A percentile compares a stretch with the other conserved stretches of the same genome.
These are phyloP conservation scores for Tromatobia lineatoria DNA, from an alignment of 2,888 invertebrate species.

Conservation along the genomic window DNA sequence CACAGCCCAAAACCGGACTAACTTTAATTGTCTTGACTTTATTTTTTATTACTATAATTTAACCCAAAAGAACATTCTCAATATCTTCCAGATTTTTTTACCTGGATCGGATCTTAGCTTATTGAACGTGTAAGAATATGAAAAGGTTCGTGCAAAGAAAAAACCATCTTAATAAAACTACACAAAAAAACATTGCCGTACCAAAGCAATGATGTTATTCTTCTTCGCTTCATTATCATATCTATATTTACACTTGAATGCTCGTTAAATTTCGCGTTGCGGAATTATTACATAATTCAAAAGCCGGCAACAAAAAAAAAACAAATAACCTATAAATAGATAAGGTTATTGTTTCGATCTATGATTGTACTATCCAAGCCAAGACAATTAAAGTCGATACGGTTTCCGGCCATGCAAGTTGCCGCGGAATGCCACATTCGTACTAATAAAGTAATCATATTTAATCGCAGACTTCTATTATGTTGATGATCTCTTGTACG, in stretches of 20 bases:
- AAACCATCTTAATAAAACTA: no score
- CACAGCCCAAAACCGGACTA: neutral
- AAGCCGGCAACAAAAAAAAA: no score
- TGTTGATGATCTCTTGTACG: conserved; percentile 48
- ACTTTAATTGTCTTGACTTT: neutral
- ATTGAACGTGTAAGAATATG: neutral
- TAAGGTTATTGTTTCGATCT: neutral
- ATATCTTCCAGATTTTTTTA: neutral
- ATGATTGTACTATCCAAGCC: neutral
- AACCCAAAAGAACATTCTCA: neutral
- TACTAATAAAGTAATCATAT: conserved; percentile 61
- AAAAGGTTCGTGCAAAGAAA: neutral
- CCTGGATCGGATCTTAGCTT: no score
- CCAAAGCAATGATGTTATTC: no score
- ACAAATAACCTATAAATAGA: no score
- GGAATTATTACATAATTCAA: no score
- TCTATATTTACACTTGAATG: no score
- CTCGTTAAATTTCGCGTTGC: no score
- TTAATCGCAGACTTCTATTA: conserved; percentile 49
- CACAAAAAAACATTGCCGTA: no score
- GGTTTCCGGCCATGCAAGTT: neutral
- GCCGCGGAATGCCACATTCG: neutral
- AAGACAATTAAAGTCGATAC: neutral
- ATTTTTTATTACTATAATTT: neutral
- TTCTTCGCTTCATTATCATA: no score